These are phyloP conservation scores for Acyrthosiphon pisum DNA, from an alignment of 1,140 invertebrate species.

Conservation along the genomic window DNA sequence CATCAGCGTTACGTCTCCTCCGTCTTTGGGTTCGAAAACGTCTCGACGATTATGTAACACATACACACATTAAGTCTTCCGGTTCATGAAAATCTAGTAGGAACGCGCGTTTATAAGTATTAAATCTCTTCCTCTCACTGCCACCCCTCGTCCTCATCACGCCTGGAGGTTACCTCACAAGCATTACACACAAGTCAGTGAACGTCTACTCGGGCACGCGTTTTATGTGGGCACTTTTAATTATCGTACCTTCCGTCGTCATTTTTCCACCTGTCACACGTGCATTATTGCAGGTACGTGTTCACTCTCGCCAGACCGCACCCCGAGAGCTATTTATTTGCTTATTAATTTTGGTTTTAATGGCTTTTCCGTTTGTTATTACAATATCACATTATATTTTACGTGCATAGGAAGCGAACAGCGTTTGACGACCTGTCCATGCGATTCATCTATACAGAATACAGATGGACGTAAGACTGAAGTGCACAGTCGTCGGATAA, in stretches of 20 bases:
- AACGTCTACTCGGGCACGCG: not conserved
- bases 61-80: not conserved
- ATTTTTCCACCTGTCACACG: not conserved
- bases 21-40: conserved; percentile 12
- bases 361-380: not conserved
- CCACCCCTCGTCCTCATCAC: not conserved
- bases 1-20: not conserved
- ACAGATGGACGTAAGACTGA: not conserved
- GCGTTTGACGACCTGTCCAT: not conserved
- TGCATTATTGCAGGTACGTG: not conserved
- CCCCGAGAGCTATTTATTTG: not conserved
- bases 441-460: not conserved
- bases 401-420: not conserved
- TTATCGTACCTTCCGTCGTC: not conserved
- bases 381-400: not conserved
- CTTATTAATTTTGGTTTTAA: not conserved
- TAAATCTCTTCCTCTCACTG: not conserved
- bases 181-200: not conserved
- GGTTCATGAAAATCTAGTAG: conserved; percentile 13
- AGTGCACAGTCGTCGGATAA: not conserved
- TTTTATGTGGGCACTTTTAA: not conserved
- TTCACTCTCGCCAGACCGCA: not conserved
- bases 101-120: not conserved
- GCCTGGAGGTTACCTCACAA: not conserved
- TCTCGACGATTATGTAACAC: not conserved